Evolutionary conservation across 2,888 invertebrate genomes (phyloP), one percentile per base, ranked within the genome.

Genomic region (Allolobophora icterica): DNA sequence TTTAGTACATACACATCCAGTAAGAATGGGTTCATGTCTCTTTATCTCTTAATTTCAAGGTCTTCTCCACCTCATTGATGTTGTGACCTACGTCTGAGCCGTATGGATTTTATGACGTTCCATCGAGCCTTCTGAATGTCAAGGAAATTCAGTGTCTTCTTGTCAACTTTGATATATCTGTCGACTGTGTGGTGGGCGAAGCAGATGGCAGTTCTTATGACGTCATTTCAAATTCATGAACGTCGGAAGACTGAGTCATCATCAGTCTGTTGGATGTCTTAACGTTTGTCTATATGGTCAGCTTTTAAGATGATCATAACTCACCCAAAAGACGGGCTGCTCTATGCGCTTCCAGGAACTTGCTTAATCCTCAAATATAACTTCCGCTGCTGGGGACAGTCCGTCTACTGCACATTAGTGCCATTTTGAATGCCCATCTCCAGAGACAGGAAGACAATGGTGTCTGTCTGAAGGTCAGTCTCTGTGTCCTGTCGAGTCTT

Each of bases 141-240:
- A 71, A 17, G 71, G 24, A n/a, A 1, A 52, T 52, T 71, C 13
- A n/a, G 13, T 71, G 71, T 52, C 52, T 52, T 24, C 21, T 17
- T 52, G 52, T 71, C 71, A 30, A 71, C n/a, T n/a, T 30, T 71
- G 71, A n/a, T n/a, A 4, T n/a, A n/a, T 71, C 30, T 71, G 71
- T 71, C 30, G 0, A n/a, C 30, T 71, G 71, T n/a, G 71, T 71
- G 71, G n/a, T 71, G 71, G 8, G 8, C 71, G n/a, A 71, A 71
- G n/a, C 17, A 71, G 71, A 71, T n/a, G 30, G n/a, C 71, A 71
- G n/a, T 13, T 71, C n/a, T 71, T 71, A 71, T 71, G 4, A n/a
- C 30, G 71, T 71, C 71, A 71, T 71, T 71, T 71, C 71, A n/a
- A n/a, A 71, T 71, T 71, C 71, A 71, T n/a, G n/a, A 71, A 71